Evolutionary conservation across 2,797 vertebrate species (phyloP).

Genomic region (Acanthopagrus latus): DNA sequence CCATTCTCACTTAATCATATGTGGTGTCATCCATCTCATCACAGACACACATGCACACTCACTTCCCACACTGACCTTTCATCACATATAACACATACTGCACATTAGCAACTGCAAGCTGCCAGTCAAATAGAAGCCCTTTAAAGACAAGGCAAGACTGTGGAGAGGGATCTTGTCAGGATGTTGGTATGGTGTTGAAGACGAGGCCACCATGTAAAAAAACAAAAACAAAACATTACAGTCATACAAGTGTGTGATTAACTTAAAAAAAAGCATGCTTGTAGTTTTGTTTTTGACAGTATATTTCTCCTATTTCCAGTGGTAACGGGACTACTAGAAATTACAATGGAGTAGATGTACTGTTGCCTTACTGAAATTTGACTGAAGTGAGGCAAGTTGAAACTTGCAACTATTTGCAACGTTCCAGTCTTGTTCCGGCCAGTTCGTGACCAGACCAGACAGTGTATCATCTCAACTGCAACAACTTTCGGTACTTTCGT

Average conservation of each 20-base stretch:
- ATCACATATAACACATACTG: conserved; percentile 28
- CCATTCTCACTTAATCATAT: conserved; percentile 62
- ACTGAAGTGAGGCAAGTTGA: too few species aligned
- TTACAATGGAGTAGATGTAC: too few species aligned
- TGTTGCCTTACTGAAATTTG: too few species aligned
- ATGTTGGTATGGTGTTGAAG: not conserved
- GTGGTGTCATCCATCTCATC: conserved; percentile 62
- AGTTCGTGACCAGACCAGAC: too few species aligned
- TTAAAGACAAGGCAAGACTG: not conserved
- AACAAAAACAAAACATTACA: not conserved
- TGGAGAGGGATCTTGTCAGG: conserved; percentile 12
- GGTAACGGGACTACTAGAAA: too few species aligned
- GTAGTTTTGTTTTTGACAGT: not conserved
- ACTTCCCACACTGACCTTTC: conserved; percentile 56
- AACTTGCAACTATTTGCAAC: too few species aligned
- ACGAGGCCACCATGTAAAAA: not conserved
- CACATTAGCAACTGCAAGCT: conserved; percentile 37
- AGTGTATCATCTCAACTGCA: too few species aligned
- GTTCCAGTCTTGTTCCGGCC: too few species aligned
- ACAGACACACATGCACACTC: conserved; percentile 21
- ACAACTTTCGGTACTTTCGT: too few species aligned
- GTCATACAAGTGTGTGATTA: not conserved
- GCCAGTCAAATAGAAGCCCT: conserved; percentile 23
- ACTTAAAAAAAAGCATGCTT: not conserved
- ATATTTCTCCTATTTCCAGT: not conserved